These are phyloP conservation scores for Dromiciops gliroides DNA, from an alignment of 2,113 vertebrate genomes.

Conservation along the genomic window DNA sequence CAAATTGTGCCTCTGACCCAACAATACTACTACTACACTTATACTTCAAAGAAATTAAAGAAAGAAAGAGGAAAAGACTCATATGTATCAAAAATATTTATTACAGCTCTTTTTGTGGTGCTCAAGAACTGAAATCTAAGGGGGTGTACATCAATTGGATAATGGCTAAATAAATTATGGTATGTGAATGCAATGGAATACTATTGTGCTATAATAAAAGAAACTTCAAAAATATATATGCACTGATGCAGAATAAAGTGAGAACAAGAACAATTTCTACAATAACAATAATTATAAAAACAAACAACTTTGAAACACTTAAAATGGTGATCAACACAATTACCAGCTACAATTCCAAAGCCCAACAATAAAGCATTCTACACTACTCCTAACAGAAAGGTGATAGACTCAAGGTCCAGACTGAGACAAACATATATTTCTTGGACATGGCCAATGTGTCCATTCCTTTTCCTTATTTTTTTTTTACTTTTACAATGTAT, in stretches of 20 bases:
- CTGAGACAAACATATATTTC: neutral
- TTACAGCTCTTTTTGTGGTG: neutral
- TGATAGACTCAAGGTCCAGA: neutral
- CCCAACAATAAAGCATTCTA: neutral
- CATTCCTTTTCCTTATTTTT: neutral
- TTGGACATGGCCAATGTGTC: neutral
- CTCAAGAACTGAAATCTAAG: neutral
- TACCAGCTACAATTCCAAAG: neutral
- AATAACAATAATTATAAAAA: neutral
- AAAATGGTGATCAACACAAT: neutral
- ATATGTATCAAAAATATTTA: neutral
- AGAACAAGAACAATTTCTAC: neutral
- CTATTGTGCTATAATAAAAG: neutral
- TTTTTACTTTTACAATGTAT: neutral
- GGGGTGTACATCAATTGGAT: neutral
- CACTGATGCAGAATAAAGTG: neutral
- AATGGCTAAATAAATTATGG: neutral
- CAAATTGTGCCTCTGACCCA: neutral
- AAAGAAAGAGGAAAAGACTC: neutral
- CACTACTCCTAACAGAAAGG: too few relatives aligned
- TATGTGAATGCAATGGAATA: neutral
- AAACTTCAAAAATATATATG: neutral
- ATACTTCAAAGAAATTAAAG: neutral
- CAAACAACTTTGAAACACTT: neutral
- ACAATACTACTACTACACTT: neutral